Evolutionary conservation across 1,140 invertebrate species (phyloP).

Genomic region (Diploscapter pachys): DNA sequence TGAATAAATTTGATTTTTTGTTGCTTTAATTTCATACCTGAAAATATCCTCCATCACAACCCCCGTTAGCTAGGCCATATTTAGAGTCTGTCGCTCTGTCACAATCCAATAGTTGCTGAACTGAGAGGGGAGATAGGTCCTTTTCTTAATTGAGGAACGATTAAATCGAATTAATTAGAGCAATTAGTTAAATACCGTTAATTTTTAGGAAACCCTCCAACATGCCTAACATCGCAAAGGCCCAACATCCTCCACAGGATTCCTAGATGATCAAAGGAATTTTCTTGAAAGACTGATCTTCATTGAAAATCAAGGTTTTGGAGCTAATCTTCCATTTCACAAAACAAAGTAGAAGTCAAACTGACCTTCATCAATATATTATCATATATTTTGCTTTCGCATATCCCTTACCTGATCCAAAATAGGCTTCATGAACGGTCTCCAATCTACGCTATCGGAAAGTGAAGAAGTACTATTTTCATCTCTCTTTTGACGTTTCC

Average conservation of each 20-base stretch:
- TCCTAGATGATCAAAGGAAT: background rate
- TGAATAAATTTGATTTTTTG: background rate
- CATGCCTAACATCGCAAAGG: conserved; percentile 28
- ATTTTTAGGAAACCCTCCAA: conserved; percentile 20
- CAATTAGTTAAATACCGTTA: background rate
- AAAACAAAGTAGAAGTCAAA: no score
- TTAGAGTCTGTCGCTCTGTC: conserved; percentile 5
- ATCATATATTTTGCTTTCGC: background rate
- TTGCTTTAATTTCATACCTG: background rate
- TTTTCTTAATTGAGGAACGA: background rate
- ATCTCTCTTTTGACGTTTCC: background rate
- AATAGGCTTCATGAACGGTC: conserved; percentile 15
- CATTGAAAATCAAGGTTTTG: background rate
- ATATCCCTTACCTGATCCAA: conserved; percentile 12
- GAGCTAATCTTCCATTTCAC: no score
- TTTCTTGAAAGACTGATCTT: background rate
- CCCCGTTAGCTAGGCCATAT: conserved; percentile 21
- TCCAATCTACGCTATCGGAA: conserved; percentile 13
- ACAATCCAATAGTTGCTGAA: conserved; percentile 29
- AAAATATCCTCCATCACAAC: conserved; percentile 26
- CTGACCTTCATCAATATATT: background rate
- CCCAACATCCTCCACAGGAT: conserved; percentile 29
- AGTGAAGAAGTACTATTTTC: background rate
- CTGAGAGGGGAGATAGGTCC: conserved; percentile 13
- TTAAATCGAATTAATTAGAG: background rate